These are phyloP conservation scores for Lithophane semibrunnea DNA, from an alignment of 2,888 invertebrate species.

Conservation along the genomic window DNA sequence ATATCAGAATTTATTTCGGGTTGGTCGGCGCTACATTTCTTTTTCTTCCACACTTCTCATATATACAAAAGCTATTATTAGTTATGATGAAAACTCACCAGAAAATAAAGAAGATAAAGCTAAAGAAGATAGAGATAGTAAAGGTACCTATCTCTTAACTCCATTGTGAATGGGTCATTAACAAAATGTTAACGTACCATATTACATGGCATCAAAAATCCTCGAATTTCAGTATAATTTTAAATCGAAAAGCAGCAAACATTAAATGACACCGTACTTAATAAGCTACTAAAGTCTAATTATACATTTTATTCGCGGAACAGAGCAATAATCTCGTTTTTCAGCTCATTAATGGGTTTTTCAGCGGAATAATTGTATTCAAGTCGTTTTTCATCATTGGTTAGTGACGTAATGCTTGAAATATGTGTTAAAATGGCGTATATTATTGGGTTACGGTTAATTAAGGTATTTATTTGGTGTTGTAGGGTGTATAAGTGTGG, in stretches of 20 bases:
- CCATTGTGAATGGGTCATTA: too few species aligned
- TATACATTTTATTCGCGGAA: slow-evolving; percentile 23
- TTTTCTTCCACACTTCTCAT: neutral
- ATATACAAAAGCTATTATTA: neutral
- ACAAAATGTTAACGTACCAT: neutral
- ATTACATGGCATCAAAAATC: neutral
- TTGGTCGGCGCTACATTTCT: rapidly evolving
- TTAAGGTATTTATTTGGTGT: slow-evolving; percentile 1
- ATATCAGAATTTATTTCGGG: neutral
- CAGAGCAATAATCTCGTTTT: slow-evolving; percentile 20
- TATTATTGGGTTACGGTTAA: slow-evolving; percentile 15
- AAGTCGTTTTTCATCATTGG: slow-evolving; percentile 18
- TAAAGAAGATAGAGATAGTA: neutral
- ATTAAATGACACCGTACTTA: neutral
- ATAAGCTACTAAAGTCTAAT: slow-evolving; percentile 26
- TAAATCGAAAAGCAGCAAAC: slow-evolving; percentile 5
- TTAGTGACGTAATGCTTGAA: slow-evolving; percentile 13
- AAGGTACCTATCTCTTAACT: neutral
- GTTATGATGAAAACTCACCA: neutral
- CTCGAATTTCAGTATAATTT: slow-evolving; percentile 4
- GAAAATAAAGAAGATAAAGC: neutral
- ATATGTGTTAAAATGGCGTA: neutral
- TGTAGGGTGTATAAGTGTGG: neutral
- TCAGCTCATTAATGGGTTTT: slow-evolving; percentile 15
- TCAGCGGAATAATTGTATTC: slow-evolving; percentile 1